Percentiles rank a stretch among this genome's conserved stretches.
Conservation (phyloP, 2,113 vertebrate genomes). For the Serilophus lunatus region DNA sequence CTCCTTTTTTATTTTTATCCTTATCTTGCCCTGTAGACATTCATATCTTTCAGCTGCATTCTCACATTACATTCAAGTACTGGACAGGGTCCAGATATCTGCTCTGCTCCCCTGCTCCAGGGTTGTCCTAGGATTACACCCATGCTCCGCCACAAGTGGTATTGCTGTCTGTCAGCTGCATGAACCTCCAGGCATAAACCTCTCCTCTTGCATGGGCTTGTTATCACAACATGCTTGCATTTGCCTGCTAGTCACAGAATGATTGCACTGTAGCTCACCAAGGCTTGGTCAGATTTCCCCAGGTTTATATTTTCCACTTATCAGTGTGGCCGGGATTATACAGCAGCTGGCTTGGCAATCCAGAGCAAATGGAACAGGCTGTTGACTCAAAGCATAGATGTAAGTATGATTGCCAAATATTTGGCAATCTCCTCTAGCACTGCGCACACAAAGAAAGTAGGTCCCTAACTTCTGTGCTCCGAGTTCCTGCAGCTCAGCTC, state of each 20-base stretch:
- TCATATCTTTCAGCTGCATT: neutral
- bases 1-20: neutral
- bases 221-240: neutral
- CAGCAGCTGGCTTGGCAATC: neutral
- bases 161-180: neutral
- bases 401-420: neutral
- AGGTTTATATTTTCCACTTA: neutral
- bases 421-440: neutral
- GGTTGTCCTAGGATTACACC: neutral
- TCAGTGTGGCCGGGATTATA: neutral
- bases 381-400: neutral
- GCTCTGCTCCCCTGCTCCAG: neutral
- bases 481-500: neutral
- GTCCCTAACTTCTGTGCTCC: fast-evolving
- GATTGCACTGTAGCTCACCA: neutral
- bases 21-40: neutral
- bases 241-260: neutral
- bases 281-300: neutral
- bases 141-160: neutral
- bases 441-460: neutral
- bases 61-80: neutral
- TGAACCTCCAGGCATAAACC: neutral
- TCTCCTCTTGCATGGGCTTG: neutral
- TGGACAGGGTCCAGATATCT: neutral
- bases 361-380: neutral